Conservation (phyloP, 2,888 invertebrate species). For the Xanthia togata region DNA sequence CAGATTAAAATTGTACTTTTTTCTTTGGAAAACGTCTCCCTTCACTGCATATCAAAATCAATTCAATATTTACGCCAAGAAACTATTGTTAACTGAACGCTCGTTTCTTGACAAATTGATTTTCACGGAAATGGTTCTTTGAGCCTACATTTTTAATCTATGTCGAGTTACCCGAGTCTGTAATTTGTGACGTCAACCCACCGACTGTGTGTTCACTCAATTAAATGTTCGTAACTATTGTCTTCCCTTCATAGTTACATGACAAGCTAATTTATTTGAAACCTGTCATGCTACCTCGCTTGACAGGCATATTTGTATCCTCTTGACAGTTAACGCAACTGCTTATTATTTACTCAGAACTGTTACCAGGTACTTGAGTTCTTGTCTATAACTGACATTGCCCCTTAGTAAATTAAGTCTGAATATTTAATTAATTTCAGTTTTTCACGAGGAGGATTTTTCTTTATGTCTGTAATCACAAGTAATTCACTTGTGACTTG, state of each 20-base stretch:
- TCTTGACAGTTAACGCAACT: conserved; percentile 41
- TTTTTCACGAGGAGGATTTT: conserved; percentile 18
- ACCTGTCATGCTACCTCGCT: conserved; percentile 53
- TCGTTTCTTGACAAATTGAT: conserved; percentile 46
- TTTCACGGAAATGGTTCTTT: conserved; percentile 37
- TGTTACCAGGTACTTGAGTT: conserved; percentile 26
- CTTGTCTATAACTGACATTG: conserved; percentile 13
- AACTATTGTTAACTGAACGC: conserved; percentile 7
- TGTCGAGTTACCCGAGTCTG: conserved; percentile 18
- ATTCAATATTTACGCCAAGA: conserved; percentile 19
- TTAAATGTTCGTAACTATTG: conserved; percentile 59
- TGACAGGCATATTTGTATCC: conserved; percentile 61
- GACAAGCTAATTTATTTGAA: conserved; percentile 61
- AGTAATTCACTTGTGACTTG: conserved; percentile 27
- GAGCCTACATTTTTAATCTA: conserved; percentile 53
- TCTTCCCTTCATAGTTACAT: conserved; percentile 49
- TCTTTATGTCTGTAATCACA: conserved; percentile 27
- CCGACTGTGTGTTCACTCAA: conserved; percentile 54
- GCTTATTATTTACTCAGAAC: conserved; percentile 39
- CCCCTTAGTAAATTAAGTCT: conserved; percentile 12
- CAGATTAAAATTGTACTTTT: background rate
- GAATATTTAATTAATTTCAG: conserved; percentile 36
- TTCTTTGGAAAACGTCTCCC: background rate
- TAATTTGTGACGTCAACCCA: conserved; percentile 50
- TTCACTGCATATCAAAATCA: conserved; percentile 7